phyloP scores from a whole-genome alignment of 2,113 vertebrate species.

The Coptodon bakossiorum region DNA sequence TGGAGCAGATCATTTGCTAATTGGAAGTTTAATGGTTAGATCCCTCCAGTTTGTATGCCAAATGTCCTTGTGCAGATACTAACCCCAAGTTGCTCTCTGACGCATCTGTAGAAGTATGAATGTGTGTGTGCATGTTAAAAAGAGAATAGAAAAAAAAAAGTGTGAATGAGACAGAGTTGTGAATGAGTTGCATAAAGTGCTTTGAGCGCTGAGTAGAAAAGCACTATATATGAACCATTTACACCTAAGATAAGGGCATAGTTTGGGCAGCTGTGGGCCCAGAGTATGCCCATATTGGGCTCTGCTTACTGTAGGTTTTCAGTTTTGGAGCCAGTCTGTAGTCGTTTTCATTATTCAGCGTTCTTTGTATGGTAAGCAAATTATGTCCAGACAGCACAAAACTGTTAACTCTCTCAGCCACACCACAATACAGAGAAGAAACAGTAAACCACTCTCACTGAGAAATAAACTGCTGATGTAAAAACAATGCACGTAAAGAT shows the following conservation, averaged over 20 bases:
- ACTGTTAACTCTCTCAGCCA: background rate
- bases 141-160: background rate
- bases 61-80: background rate
- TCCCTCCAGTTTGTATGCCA: background rate
- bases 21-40: background rate
- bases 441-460: background rate
- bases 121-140: background rate
- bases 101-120: background rate
- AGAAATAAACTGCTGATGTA: background rate
- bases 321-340: background rate
- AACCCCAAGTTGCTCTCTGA: background rate
- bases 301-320: background rate
- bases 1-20: background rate
- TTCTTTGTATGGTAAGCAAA: background rate
- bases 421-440: background rate
- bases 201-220: background rate
- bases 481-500: background rate
- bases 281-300: background rate
- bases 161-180: background rate
- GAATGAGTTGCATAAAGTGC: background rate
- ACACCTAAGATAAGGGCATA: background rate
- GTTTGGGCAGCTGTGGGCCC: background rate
- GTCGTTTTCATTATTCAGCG: background rate
- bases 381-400: background rate
- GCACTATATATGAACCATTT: background rate